Evolutionary conservation across 2,888 invertebrate species (phyloP), one percentile per base, ranked within the genome.

Genomic region (Tricholauxania praeusta): DNA sequence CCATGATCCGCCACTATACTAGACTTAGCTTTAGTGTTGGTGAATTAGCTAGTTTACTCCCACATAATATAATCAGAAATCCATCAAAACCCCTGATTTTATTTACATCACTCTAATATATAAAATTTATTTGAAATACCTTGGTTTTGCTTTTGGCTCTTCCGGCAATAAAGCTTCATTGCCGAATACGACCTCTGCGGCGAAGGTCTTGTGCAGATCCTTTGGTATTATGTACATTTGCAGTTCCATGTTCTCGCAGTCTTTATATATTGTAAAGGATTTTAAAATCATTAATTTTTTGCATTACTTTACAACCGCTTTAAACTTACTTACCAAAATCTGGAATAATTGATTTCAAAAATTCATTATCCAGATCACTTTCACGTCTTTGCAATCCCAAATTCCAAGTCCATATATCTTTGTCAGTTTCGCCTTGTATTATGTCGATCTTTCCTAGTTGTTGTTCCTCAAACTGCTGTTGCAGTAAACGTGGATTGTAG

Each of bases 401-500:
- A 74, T 85, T 84, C 84, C 84, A 84, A 17, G 85, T 84, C 84
- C 85, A 85, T 4, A 84, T 48, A 71, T 84, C 84, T 47, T 79
- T 75, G 0, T 77, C 77, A 62, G 66, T 78, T 39, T 81, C 81
- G 1, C 83, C 81, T 19, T 81, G 78, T 19, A 84, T 80, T 3
- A 86, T 74, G 55, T 82, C 82, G 60, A 80, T 82, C 17, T 79
- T 79, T 3, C 75, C 76, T 10, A 84, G 70, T 39, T 80, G 74
- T 73, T 85, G 83, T 3, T 76, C 78, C 49, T 87, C 84, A 12
- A 87, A 75, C 19, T 78, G 73, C 28, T 83, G 78, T 72, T 87
- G 86, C 19, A 87, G 74, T n/a, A 78, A n/a, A 10, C 87, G 83
- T 4, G 87, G 87, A 81, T 87, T 83, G 60, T 86, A 87, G 0